These are phyloP conservation scores for Kuschelorhynchus macadamiae DNA, from an alignment of 2,888 invertebrate genomes.

Conservation along the genomic window DNA sequence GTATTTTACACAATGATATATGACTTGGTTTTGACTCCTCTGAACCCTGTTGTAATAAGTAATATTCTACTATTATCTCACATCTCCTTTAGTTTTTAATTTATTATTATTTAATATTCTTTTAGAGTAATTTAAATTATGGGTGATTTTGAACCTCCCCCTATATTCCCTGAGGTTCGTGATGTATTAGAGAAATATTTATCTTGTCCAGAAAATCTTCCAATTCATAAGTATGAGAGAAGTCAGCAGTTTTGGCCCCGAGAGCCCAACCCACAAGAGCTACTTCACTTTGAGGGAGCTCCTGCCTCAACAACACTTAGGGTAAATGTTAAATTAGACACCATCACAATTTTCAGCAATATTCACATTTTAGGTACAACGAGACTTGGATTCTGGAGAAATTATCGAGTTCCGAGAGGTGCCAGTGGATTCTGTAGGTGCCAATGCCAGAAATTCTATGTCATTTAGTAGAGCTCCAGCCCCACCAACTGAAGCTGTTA, in stretches of 20 bases:
- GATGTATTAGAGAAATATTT: slow-evolving; percentile 78
- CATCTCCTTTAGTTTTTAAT: no score
- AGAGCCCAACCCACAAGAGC: slow-evolving; percentile 70
- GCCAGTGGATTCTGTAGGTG: slow-evolving; percentile 72
- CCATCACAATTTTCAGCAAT: no score
- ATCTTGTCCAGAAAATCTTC: slow-evolving; percentile 77
- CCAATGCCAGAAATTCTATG: slow-evolving; percentile 80
- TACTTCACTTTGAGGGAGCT: slow-evolving; percentile 70
- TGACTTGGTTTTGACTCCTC: no score
- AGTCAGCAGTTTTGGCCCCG: slow-evolving; percentile 79
- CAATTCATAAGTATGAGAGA: slow-evolving; percentile 80
- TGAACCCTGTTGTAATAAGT: no score
- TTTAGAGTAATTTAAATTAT: no score
- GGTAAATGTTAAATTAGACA: no score
- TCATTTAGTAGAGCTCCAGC: slow-evolving; percentile 86
- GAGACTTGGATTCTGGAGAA: slow-evolving; percentile 84
- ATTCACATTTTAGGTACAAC: slow-evolving; percentile 72
- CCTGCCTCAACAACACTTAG: slow-evolving; percentile 71
- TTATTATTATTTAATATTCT: no score
- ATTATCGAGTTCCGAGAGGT: slow-evolving; percentile 80
- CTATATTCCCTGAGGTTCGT: slow-evolving; percentile 73
- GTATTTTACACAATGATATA: no score
- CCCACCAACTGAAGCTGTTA: slow-evolving; percentile 77
- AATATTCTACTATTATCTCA: no score
- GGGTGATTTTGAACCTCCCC: slow-evolving; percentile 53